Evolutionary conservation across 2,113 vertebrate genomes (phyloP).

Genomic region (Anser cygnoides): DNA sequence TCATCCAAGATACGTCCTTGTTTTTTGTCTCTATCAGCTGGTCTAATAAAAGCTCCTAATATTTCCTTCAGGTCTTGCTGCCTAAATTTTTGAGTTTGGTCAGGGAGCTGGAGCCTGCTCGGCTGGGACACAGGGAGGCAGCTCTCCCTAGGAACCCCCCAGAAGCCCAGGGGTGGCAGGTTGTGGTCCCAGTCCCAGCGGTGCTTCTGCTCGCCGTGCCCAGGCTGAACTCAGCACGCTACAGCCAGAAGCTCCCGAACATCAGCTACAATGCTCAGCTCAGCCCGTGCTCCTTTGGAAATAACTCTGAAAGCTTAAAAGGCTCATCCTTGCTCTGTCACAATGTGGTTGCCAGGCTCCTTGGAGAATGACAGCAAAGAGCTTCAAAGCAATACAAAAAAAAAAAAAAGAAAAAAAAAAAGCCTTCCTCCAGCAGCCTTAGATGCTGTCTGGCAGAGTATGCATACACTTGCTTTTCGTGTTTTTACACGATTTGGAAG

Average conservation of each 20-base stretch:
- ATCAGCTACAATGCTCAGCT: fast-evolving
- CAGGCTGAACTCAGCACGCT: fast-evolving
- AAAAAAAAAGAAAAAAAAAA: background rate
- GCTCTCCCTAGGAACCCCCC: background rate
- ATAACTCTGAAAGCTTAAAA: background rate
- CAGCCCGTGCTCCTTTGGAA: background rate
- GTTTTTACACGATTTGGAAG: background rate
- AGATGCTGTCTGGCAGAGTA: background rate
- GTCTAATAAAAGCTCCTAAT: slow-evolving; percentile 6
- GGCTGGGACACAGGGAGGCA: background rate
- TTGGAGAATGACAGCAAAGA: background rate
- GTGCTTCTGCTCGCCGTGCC: background rate
- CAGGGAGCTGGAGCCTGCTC: background rate
- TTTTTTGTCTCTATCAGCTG: background rate
- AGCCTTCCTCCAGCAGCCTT: background rate
- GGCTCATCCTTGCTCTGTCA: background rate
- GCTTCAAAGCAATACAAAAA: background rate
- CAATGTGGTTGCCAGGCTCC: background rate
- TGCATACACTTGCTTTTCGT: fast-evolving
- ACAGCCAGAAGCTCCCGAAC: background rate
- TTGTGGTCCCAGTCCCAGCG: background rate
- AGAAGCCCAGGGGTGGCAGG: background rate
- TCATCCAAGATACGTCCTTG: background rate
- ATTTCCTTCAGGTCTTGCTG: background rate
- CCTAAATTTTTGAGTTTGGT: background rate